Conservation (phyloP, 2,888 invertebrate species). For the Lithodes maja region DNA sequence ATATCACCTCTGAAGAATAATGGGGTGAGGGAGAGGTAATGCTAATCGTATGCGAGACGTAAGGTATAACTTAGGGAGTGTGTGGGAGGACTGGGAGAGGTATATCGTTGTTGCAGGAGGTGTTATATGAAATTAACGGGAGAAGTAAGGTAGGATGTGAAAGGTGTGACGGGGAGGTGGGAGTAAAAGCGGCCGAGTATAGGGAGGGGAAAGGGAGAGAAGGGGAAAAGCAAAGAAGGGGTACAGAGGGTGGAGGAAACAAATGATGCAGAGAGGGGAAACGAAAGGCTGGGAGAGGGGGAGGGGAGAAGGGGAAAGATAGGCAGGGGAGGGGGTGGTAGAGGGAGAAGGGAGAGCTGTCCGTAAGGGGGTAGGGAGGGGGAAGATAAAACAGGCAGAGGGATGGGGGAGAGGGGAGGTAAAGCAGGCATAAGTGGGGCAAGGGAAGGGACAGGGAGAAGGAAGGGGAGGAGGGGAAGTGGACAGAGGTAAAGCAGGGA, state of each 20-base stretch:
- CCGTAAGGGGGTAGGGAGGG: neutral
- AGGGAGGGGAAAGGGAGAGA: too few relatives aligned
- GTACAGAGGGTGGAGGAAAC: neutral
- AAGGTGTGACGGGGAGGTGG: neutral
- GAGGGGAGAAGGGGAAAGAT: neutral
- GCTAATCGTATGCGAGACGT: too few relatives aligned
- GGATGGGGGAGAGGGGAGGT: neutral
- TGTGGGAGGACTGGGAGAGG: too few relatives aligned
- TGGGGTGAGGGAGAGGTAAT: too few relatives aligned
- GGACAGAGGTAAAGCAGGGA: neutral
- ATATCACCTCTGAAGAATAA: too few relatives aligned
- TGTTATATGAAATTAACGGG: too few relatives aligned
- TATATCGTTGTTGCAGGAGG: too few relatives aligned
- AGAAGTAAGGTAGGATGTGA: too few relatives aligned
- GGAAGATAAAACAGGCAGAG: neutral
- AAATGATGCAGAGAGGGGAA: neutral
- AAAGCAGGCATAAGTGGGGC: neutral
- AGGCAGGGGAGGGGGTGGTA: neutral
- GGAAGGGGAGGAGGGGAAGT: neutral
- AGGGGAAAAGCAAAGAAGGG: neutral
- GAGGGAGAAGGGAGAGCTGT: neutral
- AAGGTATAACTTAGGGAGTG: too few relatives aligned
- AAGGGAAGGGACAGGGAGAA: neutral
- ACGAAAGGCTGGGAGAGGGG: neutral
- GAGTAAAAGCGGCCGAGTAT: neutral